Base-by-base conservation (phyloP, 2,113 vertebrate genomes). In the Narcine bancroftii region DNA sequence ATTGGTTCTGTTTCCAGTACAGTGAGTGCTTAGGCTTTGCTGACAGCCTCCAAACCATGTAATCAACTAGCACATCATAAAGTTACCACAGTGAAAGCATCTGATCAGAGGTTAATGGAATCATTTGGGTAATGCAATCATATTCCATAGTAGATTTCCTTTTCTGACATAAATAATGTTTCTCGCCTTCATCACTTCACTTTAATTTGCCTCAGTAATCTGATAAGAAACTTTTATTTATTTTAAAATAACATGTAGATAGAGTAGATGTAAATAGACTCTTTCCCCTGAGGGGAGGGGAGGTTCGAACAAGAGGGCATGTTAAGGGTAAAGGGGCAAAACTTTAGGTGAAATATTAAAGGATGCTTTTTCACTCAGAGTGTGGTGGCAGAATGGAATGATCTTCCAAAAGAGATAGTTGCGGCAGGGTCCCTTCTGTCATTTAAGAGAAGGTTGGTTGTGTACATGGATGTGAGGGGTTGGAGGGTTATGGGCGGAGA, bases 101-200 rank as follows among this genome's bases (percentile, higher is more conserved):
- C 10, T 47, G 65, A 69, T 91, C 89, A 91, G 24, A 21, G 63
- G 50, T 13, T 85, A 85, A 85, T 56, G 29, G 79, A 33, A n/a
- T 56, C 21, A 63, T 87, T 87, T 87, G 85, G 53, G 39, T 89
- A 89, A 89, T 89, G 50, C 56, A 60, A 65, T 89, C 85, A 89
- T 81, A 50, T 81, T 29, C 77, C 42, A 89, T 65, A 65, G n/a
- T 3, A 89, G 85, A 63, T 39, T 63, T 65, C 65, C 17, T 65
- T 81, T 89, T 89, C 56, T 89, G 33, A 50, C 60, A 65, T 65
- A 39, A 63, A 89, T 6, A 29, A 81, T 81, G 26, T 11, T 81
- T 33, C 53, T 81, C 7, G n/a, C 29, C 60, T 21, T 89, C 85
- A 89, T 39, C 60, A 39, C n/a, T 56, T 87, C 85, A 60, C n/a